Evolutionary conservation across 2,113 vertebrate genomes (phyloP).

Genomic region (Columba janthina): DNA sequence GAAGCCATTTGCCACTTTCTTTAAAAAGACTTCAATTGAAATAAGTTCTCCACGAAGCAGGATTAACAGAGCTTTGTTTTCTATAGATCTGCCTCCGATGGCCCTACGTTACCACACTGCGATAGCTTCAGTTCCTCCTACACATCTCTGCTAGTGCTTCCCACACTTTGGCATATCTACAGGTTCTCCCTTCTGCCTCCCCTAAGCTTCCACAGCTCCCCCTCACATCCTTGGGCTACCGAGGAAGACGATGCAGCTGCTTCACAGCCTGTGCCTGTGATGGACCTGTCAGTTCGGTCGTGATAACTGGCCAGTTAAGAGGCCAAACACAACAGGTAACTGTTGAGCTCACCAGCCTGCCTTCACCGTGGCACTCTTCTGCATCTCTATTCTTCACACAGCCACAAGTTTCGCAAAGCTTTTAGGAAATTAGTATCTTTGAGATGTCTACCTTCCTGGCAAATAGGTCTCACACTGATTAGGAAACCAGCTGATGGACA

Average conservation of each 20-base stretch:
- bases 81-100: not conserved
- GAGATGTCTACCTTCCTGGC: not conserved
- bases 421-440: not conserved
- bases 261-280: not conserved
- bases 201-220: not conserved
- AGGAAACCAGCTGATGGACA: not conserved
- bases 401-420: not conserved
- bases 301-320: not conserved
- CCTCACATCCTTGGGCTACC: not conserved
- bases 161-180: not conserved
- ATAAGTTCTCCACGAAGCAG: not conserved
- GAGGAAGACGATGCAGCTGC: not conserved
- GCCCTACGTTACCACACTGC: not conserved
- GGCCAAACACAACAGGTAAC: not conserved
- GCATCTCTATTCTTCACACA: not conserved
- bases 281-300: accelerated
- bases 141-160: not conserved
- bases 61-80: not conserved
- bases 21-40: not conserved
- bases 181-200: not conserved
- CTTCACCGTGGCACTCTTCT: not conserved
- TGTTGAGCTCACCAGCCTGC: accelerated
- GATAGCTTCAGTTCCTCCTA: not conserved
- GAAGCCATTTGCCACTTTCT: not conserved
- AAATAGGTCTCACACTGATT: not conserved